phyloP scores from a whole-genome alignment of 2,113 vertebrate genomes.

The Alligator mississippiensis region DNA sequence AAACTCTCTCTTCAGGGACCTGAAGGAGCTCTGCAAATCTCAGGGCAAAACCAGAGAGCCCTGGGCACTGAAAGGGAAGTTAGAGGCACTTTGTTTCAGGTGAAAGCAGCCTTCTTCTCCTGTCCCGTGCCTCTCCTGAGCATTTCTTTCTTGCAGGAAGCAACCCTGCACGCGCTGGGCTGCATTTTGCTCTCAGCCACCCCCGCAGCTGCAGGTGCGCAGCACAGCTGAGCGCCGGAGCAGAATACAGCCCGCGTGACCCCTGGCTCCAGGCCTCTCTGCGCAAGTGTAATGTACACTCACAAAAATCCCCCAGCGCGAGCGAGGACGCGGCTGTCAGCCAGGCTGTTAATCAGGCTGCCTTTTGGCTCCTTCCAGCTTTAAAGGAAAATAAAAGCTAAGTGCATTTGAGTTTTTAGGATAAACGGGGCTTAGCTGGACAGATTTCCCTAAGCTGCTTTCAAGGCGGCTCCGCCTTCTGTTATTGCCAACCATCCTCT shows the following conservation, averaged over 20 bases:
- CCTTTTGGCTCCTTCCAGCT: background rate
- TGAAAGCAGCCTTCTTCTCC: background rate
- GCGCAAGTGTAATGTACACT: fast-evolving
- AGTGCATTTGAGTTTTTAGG: background rate
- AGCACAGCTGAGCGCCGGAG: background rate
- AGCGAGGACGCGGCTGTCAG: background rate
- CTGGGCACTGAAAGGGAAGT: background rate
- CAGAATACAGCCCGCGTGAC: background rate
- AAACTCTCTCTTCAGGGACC: too few relatives aligned
- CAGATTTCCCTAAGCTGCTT: background rate
- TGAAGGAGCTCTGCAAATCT: background rate
- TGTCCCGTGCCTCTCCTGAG: background rate
- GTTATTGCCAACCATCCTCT: background rate
- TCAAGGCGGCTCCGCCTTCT: background rate
- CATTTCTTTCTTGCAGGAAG: background rate
- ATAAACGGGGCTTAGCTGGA: background rate
- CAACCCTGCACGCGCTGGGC: background rate
- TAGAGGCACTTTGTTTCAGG: background rate
- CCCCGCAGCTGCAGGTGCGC: background rate
- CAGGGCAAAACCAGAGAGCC: background rate
- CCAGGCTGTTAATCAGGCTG: background rate
- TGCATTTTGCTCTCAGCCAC: background rate
- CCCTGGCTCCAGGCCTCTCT: background rate
- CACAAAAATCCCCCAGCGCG: background rate
- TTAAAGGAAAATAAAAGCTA: background rate